A percentile compares a stretch with the other conserved stretches of the same genome.
Evolutionary conservation across 64 coral and sea anemone genomes (phyloP).

Genomic region (Pachyseris speciosa): DNA sequence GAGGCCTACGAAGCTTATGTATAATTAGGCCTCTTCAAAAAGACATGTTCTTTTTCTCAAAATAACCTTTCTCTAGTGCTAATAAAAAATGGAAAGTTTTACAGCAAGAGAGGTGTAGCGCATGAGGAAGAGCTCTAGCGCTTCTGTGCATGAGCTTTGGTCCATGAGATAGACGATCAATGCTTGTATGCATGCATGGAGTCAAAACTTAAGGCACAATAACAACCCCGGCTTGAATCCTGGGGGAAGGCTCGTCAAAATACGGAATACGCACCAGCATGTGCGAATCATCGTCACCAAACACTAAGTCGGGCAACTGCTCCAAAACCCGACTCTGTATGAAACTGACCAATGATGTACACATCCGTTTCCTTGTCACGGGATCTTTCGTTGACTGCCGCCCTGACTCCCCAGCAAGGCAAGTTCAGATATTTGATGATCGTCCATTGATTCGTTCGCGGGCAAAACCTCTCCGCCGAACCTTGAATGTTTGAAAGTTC

Average conservation of each 20-base stretch:
- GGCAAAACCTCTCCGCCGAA: conserved; percentile 40
- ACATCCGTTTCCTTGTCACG: conserved; percentile 23
- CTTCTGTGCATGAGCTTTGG: too few species aligned
- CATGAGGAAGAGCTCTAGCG: too few species aligned
- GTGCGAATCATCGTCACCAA: conserved; percentile 6
- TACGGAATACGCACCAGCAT: neutral
- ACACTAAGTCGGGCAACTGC: conserved; percentile 54
- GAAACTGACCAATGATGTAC: conserved; percentile 63
- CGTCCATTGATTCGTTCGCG: conserved; percentile 33
- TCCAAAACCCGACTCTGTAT: conserved; percentile 19
- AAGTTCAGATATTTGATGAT: conserved; percentile 30
- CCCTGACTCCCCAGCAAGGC: conserved; percentile 66
- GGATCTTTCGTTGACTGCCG: conserved; percentile 25
- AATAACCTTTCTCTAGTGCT: too few species aligned
- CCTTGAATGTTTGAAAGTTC: conserved; percentile 39
- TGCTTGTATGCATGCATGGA: neutral
- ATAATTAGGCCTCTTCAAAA: too few species aligned
- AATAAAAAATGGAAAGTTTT: too few species aligned
- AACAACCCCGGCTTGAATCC: conserved; percentile 29
- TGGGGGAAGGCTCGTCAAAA: conserved; percentile 15
- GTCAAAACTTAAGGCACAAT: neutral
- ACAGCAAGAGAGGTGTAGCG: too few species aligned
- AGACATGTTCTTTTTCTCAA: too few species aligned
- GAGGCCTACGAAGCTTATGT: too few species aligned
- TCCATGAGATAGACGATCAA: too few species aligned